Base-by-base conservation (phyloP, 2,113 vertebrate genomes). In the Pipa parva region DNA sequence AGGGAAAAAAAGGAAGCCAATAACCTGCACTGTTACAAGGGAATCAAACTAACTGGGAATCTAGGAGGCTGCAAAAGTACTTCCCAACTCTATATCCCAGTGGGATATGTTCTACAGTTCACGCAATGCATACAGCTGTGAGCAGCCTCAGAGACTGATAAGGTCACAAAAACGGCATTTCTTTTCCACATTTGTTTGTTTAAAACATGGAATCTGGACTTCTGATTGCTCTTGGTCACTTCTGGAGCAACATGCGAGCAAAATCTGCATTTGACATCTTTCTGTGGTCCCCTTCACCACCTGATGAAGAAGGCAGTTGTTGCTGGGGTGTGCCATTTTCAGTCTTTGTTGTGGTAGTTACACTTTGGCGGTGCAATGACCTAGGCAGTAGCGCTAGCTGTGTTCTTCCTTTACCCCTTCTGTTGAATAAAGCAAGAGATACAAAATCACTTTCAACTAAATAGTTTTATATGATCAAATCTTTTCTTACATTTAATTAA, bases 211-310 rank as follows among this genome's bases (percentile, higher is more conserved):
- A 24, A 70, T 18, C 18, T 0, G 0, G 36, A 0, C 59, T 59
- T 4, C 3, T 58, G 36, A 9, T 20, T 0, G 33, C 11, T 12
- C n/a, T 1, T 1, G 50, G 73, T 91, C 84, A 98, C 82, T 97
- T 97, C 21, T 89, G 93, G 74, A 97, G 87, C 27, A 98, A 87
- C 92, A 99, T 83, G 85, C 82, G 90, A 74, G 94, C 93, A 83
- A 99, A 99, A 76, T 99, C 96, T 7, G 94, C 93, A 7, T 99
- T 99, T 52, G 95, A 94, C 90, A 99, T 83, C 72, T 84, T 82
- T 67, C 87, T 95, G 5, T 85, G 77, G 10, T 84, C 81, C 71
- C 39, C 77, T 17, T 82, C 86, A 0, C 56, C 54, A 13, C 79
- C 21, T 0, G 54, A 1, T 1, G 78, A 2, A 11, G 5, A 71